phyloP scores from a whole-genome alignment of 23 tunicate species.

The Oikopleura albicans region DNA sequence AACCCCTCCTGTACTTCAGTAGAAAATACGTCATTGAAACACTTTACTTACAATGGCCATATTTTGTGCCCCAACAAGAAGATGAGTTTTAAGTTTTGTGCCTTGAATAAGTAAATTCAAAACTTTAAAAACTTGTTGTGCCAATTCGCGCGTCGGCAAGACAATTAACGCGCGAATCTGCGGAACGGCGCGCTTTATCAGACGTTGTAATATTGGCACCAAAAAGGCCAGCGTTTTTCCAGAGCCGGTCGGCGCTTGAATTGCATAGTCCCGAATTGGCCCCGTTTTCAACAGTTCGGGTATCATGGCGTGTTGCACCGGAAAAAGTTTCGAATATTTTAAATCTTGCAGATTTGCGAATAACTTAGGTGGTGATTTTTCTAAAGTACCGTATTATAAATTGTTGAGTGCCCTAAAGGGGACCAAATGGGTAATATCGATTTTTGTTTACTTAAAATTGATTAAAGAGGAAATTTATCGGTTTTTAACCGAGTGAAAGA shows the following conservation, averaged over 20 bases:
- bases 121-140: neutral
- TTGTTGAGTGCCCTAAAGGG: too few relatives aligned
- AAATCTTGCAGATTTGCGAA: neutral
- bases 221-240: conserved; percentile 6
- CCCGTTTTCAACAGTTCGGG: neutral
- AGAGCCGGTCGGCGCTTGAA: conserved; percentile 15
- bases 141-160: conserved; percentile 9
- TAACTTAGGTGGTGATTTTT: too few relatives aligned
- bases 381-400: too few relatives aligned
- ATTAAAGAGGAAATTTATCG: too few relatives aligned
- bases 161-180: neutral
- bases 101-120: neutral
- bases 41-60: neutral
- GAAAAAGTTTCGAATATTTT: neutral
- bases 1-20: too few relatives aligned
- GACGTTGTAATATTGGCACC: neutral
- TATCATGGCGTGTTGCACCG: neutral
- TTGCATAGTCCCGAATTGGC: neutral
- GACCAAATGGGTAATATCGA: neutral
- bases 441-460: neutral
- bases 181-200: neutral
- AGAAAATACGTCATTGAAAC: too few relatives aligned
- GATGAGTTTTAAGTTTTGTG: neutral
- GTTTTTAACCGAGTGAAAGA: too few relatives aligned
- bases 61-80: neutral